Percentiles rank a stretch among this genome's conserved stretches.
Conservation (phyloP, 1,140 invertebrate genomes). For the Bicyclus anynana region DNA sequence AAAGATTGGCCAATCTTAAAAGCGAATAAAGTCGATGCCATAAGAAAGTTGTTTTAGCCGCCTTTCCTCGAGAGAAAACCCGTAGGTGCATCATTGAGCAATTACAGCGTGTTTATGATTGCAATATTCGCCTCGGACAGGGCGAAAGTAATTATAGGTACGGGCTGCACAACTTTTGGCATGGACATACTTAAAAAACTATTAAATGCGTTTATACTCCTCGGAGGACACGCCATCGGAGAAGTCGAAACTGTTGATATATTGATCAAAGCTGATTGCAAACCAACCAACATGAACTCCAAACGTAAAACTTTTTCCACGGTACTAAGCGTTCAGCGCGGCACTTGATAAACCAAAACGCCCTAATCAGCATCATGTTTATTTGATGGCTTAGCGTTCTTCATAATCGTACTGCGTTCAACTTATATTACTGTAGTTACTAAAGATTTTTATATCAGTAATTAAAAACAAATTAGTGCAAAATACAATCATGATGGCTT, state of each 20-base stretch:
- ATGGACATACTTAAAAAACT: slow-evolving; percentile 46
- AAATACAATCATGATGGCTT: too few relatives aligned
- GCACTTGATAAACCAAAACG: too few relatives aligned
- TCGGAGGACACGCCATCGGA: slow-evolving; percentile 13
- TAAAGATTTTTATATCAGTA: too few relatives aligned
- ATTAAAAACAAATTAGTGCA: too few relatives aligned
- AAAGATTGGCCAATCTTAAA: slow-evolving; percentile 70
- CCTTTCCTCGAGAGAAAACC: slow-evolving; percentile 23
- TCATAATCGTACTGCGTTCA: too few relatives aligned
- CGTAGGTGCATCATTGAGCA: slow-evolving; percentile 48
- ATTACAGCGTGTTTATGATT: slow-evolving; percentile 52
- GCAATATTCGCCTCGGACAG: slow-evolving; percentile 39
- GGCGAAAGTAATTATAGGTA: slow-evolving; percentile 54
- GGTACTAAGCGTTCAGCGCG: too few relatives aligned
- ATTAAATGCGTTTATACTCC: slow-evolving; percentile 37
- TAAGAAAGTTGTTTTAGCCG: slow-evolving; percentile 43
- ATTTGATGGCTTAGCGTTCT: too few relatives aligned
- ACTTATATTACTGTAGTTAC: too few relatives aligned
- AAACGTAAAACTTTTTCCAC: too few relatives aligned
- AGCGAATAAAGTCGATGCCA: slow-evolving; percentile 44
- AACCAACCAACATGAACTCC: background rate
- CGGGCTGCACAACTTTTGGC: slow-evolving; percentile 49
- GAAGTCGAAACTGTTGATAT: slow-evolving; percentile 34
- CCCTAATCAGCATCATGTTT: too few relatives aligned
- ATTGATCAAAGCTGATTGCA: slow-evolving; percentile 1